Conservation (phyloP, 2,888 invertebrate species). For the Drosophila longiperda region DNA sequence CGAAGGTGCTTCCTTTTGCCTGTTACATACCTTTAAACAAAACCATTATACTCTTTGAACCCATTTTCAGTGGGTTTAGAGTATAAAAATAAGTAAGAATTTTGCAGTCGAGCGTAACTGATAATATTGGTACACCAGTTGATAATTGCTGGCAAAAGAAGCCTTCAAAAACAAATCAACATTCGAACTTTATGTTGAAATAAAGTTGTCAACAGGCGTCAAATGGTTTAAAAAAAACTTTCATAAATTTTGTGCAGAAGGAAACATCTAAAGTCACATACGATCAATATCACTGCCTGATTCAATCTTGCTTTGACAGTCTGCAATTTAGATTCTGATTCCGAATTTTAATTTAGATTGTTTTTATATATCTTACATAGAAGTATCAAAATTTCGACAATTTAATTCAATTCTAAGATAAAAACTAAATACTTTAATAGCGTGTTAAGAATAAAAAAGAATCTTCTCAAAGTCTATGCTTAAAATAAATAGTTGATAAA, state of each 20-base stretch:
- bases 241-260: background rate
- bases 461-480: background rate
- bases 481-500: background rate
- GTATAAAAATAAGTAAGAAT: background rate
- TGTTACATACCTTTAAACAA: too few relatives aligned
- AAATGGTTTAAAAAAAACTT: too few relatives aligned
- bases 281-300: background rate
- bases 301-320: background rate
- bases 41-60: too few relatives aligned
- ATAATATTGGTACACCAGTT: background rate
- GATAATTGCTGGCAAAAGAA: background rate
- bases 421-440: too few relatives aligned
- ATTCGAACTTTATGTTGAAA: background rate
- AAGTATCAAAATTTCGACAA: too few relatives aligned
- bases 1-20: too few relatives aligned
- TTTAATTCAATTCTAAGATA: too few relatives aligned
- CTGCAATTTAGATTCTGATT: background rate
- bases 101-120: background rate
- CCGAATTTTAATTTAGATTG: background rate
- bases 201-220: background rate
- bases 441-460: background rate
- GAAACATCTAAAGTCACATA: background rate
- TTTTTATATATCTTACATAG: too few relatives aligned
- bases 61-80: too few relatives aligned
- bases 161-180: background rate